Evolutionary conservation across 30 jellyfish, hydroid and myxozoan genomes (phyloP).

Genomic region (Cassiopea andromeda): DNA sequence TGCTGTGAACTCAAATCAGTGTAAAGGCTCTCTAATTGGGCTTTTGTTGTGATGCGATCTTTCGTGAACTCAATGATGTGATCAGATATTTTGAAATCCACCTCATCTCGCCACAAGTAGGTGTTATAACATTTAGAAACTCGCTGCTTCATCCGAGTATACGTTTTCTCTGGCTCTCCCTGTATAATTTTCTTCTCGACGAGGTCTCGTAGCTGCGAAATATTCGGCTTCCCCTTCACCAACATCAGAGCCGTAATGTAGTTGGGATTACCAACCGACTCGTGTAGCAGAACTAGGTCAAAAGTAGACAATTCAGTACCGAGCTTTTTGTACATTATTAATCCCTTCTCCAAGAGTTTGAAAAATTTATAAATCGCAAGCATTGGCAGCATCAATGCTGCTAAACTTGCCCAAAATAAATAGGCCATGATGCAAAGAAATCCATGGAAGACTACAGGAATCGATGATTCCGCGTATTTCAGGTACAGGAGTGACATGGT

Average conservation of each 20-base stretch:
- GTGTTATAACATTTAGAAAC: constrained; percentile 75
- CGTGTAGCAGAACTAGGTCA: constrained; percentile 85
- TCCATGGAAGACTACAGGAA: constrained; percentile 94
- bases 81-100: constrained; percentile 75
- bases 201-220: constrained; percentile 63
- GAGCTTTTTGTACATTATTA: constrained; percentile 68
- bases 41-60: constrained; percentile 57
- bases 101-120: constrained; percentile 94
- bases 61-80: constrained; percentile 81
- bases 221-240: constrained; percentile 80
- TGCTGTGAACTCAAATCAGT: constrained; percentile 65
- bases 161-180: constrained; percentile 62
- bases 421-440: constrained; percentile 95
- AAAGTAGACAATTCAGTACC: constrained; percentile 82
- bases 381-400: constrained; percentile 84
- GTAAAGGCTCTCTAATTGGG: constrained; percentile 74
- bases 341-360: constrained; percentile 72
- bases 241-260: constrained; percentile 77
- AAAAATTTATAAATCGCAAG: constrained; percentile 71
- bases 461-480: constrained; percentile 80
- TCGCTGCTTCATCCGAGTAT: constrained; percentile 80
- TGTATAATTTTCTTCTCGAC: constrained; percentile 70
- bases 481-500: constrained; percentile 90
- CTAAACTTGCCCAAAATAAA: constrained; percentile 92
- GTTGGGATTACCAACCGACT: constrained; percentile 85